Base-by-base conservation (phyloP, 2,113 vertebrate genomes). In the Ceuthmochares aereus region DNA sequence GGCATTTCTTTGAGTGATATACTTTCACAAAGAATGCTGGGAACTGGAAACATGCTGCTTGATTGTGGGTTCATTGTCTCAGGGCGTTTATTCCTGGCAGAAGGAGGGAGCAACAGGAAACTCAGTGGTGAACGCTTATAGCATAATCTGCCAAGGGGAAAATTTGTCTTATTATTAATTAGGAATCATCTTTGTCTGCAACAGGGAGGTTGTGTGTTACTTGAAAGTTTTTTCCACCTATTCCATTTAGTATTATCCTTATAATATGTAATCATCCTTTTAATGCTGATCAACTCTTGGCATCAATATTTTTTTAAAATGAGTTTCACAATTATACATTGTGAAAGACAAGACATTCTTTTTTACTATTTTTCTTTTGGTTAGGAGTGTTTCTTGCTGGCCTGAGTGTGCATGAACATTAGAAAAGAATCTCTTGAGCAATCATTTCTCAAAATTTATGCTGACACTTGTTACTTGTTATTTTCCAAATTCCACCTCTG, bases 231-330 rank as follows among this genome's bases (percentile, higher is more conserved):
- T 96, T 91, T 26, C 49, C 14, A 72, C 19, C n/a, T 45, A 34
- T 89, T 90, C 90, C 64, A 87, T 78, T 90, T 84, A 89, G 66
- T 45, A 42, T 69, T 87, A 81, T 58, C 64, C 37, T 58, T 55
- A 23, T 29, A 77, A 73, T 34, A 84, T 26, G 36, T 14, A 74
- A 89, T 91, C 32, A 69, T 79, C 82, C n/a, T 89, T 93, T 95
- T 42, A 87, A 89, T 55, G 34, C 45, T 7, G 5, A 64, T 94
- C 68, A 93, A 73, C 40, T 93, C 66, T 89, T 94, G 89, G 90
- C 66, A 68, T 77, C 62, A 54, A 14, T 88, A 67, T 92, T 96
- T 91, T 79, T 43, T 82, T 68, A 80, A 90, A 93, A 81, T 54
- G 4, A 64, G 43, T 87, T 84, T 82, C 40, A 58, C 52, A 58